Evolutionary conservation across 2,113 vertebrate genomes (phyloP), one percentile per base, ranked within the genome.

Genomic region (Hepsetus odoe): DNA sequence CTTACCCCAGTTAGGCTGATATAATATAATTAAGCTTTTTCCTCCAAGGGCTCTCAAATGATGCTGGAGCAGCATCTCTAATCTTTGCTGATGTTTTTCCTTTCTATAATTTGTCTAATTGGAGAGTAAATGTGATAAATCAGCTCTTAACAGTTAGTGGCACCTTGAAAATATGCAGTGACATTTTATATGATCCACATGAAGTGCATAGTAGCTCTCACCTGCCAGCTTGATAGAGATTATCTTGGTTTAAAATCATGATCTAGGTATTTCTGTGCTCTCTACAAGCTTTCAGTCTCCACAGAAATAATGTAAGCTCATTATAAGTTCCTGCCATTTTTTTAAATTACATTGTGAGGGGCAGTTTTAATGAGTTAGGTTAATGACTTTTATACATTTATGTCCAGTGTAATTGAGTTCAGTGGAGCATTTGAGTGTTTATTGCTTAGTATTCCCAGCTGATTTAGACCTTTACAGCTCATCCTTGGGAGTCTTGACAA

Each of bases 311-410:
- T 72, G 53, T 46, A 49, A 14, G 49, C 30, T 82, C 55, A 68
- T 30, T 77, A 56, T 73, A 68, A n/a, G 64, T 2, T 35, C 35
- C 71, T 53, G 24, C 12, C 16, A 51, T 51, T 51, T 7, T 20
- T 70, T 72, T 55, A 3, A 28, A 14, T 22, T 59, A 44, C 44
- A 40, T 22, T 16, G 32, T 56, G 32, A 65, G 46, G 28, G 3
- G 38, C 22, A 16, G 4, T 56, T 74, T 26, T 90, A 91, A 91
- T 91, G 84, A 89, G 85, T 85, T 81, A 67, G 84, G 85, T 84
- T 89, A 89, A 90, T 90, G 71, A 83, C 82, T 85, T 85, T 72
- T 81, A 53, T 76, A 18, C 75, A 86, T 78, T 77, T 86, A 82
- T 76, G 77, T 84, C 68, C 81, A 87, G 76, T 65, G 79, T 69